Evolutionary conservation across 2,888 invertebrate species (phyloP), one percentile per base, ranked within the genome.

Genomic region (Lepidocyrtoides sp.): DNA sequence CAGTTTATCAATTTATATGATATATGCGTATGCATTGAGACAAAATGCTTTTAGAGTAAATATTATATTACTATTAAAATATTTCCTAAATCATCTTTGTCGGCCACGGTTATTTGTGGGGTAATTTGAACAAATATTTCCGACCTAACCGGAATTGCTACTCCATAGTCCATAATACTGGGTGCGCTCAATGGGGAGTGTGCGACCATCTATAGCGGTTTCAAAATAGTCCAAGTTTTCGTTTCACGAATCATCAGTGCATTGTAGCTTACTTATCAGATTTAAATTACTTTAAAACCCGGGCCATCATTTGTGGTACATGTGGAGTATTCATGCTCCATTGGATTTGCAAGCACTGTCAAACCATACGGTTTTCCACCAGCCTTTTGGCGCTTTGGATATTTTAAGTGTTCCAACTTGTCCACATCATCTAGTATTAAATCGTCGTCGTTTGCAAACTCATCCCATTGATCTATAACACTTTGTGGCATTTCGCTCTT

Each of bases 281-380:
- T n/a, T n/a, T n/a, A n/a, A n/a, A n/a, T n/a, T n/a, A n/a, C 90
- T 69, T 85, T 79, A 17, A 85, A 85, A 8, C 91, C 86, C n/a
- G 14, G 41, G 0, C 29, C 85, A 32, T 91, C 91, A 72, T 81
- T 81, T 32, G 85, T 20, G 17, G 23, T 82, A 23, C 91, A 91
- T 0, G 91, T 82, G 1, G 85, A 85, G 26, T 91, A 91, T 26
- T 77, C 77, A 20, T 51, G n/a, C 3, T 60, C n/a, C 2, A 51
- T 36, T 0, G 91, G 91, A 60, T 91, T 86, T 14, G 81, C 26
- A 57, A 91, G 44, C 14, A 91, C 23, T 2, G 81, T 41, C 7
- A 91, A 51, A 0, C 91, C 91, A 17, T 86, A 77, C 1, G 63
- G 72, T 17, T 57, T 26, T 5, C 91, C 91, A 17, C 91, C 91